A percentile compares a stretch with the other conserved stretches of the same genome.
Conservation (phyloP, 2,797 vertebrate species). For the Danio albolineatus region DNA sequence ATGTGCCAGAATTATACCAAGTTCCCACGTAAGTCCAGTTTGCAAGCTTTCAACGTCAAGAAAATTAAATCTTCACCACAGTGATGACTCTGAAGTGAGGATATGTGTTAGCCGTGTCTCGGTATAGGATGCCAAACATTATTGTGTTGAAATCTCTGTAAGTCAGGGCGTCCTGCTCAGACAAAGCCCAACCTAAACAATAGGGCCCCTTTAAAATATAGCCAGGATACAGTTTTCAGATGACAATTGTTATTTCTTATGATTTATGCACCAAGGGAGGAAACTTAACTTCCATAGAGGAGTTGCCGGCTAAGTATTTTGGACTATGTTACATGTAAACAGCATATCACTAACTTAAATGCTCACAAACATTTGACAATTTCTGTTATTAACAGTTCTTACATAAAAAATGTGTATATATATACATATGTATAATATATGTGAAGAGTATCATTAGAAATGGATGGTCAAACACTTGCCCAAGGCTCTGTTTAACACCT, state of each 20-base stretch:
- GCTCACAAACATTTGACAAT: not conserved
- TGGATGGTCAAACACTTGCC: not conserved
- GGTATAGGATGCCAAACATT: not conserved
- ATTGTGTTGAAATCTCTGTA: not conserved
- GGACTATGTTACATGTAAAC: not conserved
- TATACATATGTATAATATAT: no score
- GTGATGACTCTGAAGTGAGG: not conserved
- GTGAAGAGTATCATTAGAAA: not conserved
- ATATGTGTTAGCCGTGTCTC: slow-evolving; percentile 10
- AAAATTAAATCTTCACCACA: not conserved
- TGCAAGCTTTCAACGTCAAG: not conserved
- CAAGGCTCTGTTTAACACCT: no score
- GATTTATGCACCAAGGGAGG: slow-evolving; percentile 12
- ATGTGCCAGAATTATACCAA: not conserved
- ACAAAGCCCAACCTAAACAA: slow-evolving; percentile 5
- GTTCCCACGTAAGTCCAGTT: not conserved
- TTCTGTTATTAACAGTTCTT: not conserved
- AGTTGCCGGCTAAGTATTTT: not conserved
- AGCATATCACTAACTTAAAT: not conserved
- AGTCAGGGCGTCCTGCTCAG: not conserved
- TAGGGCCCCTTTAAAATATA: not conserved
- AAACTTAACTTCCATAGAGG: not conserved
- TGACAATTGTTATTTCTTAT: not conserved
- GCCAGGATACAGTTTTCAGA: slow-evolving; percentile 18
- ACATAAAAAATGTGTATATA: no score